These are phyloP conservation scores for Acanthis flammea DNA, from an alignment of 2,797 vertebrate genomes.

Conservation along the genomic window DNA sequence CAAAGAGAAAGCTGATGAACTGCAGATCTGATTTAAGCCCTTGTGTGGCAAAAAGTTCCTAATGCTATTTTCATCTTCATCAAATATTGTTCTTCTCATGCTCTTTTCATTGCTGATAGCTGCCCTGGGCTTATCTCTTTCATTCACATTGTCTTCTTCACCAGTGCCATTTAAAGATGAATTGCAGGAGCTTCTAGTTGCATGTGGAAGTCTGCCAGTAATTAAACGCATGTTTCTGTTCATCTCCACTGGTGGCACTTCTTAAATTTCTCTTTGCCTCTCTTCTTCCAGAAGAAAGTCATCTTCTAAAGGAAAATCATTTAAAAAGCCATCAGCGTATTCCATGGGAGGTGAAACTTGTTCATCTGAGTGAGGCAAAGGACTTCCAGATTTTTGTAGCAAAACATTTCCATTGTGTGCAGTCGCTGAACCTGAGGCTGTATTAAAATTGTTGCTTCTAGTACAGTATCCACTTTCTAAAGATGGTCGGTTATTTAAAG, in stretches of 20 bases:
- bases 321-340: conserved; percentile 80
- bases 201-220: conserved; percentile 2
- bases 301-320: conserved; percentile 85
- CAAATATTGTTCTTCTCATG: background rate
- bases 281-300: conserved; percentile 78
- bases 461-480: conserved; percentile 82
- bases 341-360: conserved; percentile 14
- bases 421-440: background rate
- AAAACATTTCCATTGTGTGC: background rate
- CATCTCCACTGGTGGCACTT: background rate
- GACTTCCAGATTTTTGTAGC: background rate
- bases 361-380: conserved; percentile 16
- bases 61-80: background rate
- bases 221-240: conserved; percentile 9
- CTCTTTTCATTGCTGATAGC: background rate
- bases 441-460: conserved; percentile 59
- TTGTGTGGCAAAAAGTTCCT: background rate
- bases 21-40: background rate
- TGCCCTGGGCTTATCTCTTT: background rate
- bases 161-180: conserved; percentile 13
- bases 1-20: background rate
- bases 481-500: conserved; percentile 27
- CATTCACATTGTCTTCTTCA: background rate
- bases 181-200: background rate
- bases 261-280: conserved; percentile 63